A percentile compares a stretch with the other conserved stretches of the same genome.
These are phyloP conservation scores for Datnioides undecimradiatus DNA, from an alignment of 2,113 vertebrate species.

Conservation along the genomic window DNA sequence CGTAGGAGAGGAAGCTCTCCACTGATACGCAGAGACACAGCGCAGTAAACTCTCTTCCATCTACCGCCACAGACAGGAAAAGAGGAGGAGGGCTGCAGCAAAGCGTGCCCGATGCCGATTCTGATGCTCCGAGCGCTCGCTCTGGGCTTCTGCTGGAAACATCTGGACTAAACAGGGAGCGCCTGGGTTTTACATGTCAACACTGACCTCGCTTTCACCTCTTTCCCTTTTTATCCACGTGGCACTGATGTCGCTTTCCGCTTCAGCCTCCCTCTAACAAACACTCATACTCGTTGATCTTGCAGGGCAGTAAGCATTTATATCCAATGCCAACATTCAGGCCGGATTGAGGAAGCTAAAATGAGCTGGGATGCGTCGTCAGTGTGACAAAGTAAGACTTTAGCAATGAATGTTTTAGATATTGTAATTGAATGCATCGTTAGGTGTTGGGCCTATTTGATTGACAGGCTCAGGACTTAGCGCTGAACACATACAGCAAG, in stretches of 20 bases:
- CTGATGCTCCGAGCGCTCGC: not conserved
- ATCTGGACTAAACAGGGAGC: not conserved
- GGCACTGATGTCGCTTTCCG: not conserved
- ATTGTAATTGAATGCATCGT: too few species aligned
- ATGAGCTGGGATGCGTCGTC: too few species aligned
- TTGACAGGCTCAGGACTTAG: too few species aligned
- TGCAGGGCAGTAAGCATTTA: not conserved
- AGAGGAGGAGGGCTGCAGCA: not conserved
- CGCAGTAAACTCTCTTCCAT: not conserved
- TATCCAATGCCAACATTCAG: not conserved
- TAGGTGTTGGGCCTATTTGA: too few species aligned
- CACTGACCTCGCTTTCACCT: not conserved
- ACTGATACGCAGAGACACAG: conserved; percentile 1
- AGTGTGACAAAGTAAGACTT: too few species aligned
- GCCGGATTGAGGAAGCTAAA: not conserved
- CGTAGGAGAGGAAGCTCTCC: not conserved
- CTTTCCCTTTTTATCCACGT: not conserved
- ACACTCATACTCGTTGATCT: not conserved
- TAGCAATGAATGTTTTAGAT: too few species aligned
- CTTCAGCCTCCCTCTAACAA: not conserved
- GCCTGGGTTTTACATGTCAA: not conserved
- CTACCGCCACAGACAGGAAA: not conserved
- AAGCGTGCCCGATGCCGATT: not conserved
- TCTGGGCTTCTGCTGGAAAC: not conserved
- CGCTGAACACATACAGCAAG: too few species aligned